Evolutionary conservation across 1,140 invertebrate genomes (phyloP).

Genomic region (Cotesia vestalis): DNA sequence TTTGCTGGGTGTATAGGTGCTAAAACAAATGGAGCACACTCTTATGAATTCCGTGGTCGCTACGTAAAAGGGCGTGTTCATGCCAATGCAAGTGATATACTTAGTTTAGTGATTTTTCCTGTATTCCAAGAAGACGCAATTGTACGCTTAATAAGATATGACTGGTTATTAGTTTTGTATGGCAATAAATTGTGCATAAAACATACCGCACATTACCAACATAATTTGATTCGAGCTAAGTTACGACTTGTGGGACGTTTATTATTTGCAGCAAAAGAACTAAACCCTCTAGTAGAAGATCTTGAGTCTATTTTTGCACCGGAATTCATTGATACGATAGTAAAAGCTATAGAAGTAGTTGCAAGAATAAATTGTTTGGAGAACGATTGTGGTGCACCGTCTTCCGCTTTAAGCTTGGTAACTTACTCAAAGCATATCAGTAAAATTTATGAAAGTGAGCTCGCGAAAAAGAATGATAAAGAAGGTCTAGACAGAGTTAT

Average conservation of each 20-base stretch:
- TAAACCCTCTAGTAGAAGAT: constrained; percentile 32
- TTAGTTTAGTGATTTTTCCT: constrained; percentile 29
- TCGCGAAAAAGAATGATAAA: constrained; percentile 27
- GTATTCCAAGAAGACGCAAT: constrained; percentile 33
- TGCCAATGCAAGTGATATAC: not conserved
- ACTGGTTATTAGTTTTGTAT: constrained; percentile 34
- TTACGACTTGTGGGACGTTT: constrained; percentile 35
- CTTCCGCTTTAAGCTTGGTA: constrained; percentile 31
- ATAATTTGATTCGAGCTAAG: constrained; percentile 34
- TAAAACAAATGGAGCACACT: not conserved
- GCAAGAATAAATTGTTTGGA: constrained; percentile 27
- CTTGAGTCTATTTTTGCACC: constrained; percentile 34
- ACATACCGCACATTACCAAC: constrained; percentile 19
- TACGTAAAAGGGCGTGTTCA: constrained; percentile 26
- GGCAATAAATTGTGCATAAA: constrained; percentile 37
- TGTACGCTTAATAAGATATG: constrained; percentile 34
- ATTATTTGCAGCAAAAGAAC: constrained; percentile 52
- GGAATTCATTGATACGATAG: constrained; percentile 26
- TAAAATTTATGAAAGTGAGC: constrained; percentile 21
- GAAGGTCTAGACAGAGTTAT: constrained; percentile 23
- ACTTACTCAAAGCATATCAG: constrained; percentile 38
- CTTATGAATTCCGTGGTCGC: not conserved
- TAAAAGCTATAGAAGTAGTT: constrained; percentile 25
- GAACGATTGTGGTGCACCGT: constrained; percentile 21
- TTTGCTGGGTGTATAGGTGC: not conserved